phyloP scores from a whole-genome alignment of 2,797 vertebrate genomes.

The Ptychadena robeensis region DNA sequence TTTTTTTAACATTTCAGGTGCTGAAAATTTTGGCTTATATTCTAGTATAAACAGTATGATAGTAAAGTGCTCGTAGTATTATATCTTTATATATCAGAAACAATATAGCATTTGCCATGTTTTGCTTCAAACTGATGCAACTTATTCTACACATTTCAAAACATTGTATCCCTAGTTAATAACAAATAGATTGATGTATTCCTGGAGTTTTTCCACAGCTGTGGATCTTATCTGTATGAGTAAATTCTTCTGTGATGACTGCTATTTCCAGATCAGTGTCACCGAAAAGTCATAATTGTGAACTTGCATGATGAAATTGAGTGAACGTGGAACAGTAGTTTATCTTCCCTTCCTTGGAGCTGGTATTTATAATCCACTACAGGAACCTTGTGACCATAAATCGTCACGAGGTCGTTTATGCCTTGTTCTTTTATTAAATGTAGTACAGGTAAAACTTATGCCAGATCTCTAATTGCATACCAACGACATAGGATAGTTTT shows the following conservation, averaged over 20 bases:
- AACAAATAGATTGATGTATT: not conserved
- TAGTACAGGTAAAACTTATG: not conserved
- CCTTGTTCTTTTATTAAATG: not conserved
- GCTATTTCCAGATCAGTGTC: constrained; percentile 17
- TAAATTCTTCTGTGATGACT: constrained; percentile 42
- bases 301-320: constrained; percentile 40
- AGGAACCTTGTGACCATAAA: not conserved
- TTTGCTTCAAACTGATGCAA: not conserved
- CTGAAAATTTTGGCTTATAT: no score
- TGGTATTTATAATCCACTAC: not conserved
- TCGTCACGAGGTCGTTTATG: not conserved
- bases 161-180: not conserved
- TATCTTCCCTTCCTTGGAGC: not conserved
- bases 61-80: no score
- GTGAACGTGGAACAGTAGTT: not conserved
- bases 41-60: no score
- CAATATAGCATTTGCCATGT: no score
- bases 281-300: constrained; percentile 2
- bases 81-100: no score
- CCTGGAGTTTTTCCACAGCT: not conserved
- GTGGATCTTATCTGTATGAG: constrained; percentile 18
- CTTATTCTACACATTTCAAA: not conserved
- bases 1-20: no score
- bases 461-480: not conserved
- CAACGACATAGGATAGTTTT: no score